These are phyloP conservation scores for Piprites chloris DNA, from an alignment of 2,113 vertebrate species.

Conservation along the genomic window DNA sequence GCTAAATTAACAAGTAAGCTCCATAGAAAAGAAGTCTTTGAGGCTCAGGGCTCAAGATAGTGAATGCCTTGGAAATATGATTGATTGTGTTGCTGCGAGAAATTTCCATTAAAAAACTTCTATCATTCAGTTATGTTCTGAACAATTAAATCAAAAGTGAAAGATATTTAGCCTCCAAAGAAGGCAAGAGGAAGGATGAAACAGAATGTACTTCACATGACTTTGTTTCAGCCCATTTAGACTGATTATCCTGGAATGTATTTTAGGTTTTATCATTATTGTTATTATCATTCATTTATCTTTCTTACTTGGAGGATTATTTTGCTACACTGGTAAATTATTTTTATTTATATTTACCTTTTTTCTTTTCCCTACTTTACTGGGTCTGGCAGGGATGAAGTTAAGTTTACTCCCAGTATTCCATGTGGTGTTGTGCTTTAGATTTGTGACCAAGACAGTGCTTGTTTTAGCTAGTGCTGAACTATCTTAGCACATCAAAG, in stretches of 20 bases:
- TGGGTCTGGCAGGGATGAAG: background rate
- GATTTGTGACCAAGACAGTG: background rate
- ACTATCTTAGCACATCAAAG: background rate
- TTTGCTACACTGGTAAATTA: background rate
- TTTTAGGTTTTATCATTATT: background rate
- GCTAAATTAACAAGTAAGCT: conserved; percentile 87
- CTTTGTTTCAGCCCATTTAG: background rate
- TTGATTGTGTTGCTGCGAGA: conserved; percentile 78
- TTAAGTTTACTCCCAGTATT: background rate
- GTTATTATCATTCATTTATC: background rate
- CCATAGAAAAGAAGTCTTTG: conserved; percentile 78
- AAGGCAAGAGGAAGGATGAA: conserved; percentile 59
- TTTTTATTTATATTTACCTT: background rate
- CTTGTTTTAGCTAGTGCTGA: background rate
- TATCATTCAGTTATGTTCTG: conserved; percentile 68
- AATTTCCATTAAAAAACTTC: conserved; percentile 80
- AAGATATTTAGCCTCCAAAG: conserved; percentile 66
- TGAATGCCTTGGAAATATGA: conserved; percentile 78
- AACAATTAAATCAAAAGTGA: conserved; percentile 80
- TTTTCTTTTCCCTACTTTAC: background rate
- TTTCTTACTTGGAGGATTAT: background rate
- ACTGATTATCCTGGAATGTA: background rate
- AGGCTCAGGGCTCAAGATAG: conserved; percentile 77
- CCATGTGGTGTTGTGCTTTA: background rate
- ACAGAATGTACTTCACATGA: conserved; percentile 34